A percentile compares a stretch with the other conserved stretches of the same genome.
These are phyloP conservation scores for Chamaedrilus cognettii DNA, from an alignment of 2,888 invertebrate species.

Conservation along the genomic window DNA sequence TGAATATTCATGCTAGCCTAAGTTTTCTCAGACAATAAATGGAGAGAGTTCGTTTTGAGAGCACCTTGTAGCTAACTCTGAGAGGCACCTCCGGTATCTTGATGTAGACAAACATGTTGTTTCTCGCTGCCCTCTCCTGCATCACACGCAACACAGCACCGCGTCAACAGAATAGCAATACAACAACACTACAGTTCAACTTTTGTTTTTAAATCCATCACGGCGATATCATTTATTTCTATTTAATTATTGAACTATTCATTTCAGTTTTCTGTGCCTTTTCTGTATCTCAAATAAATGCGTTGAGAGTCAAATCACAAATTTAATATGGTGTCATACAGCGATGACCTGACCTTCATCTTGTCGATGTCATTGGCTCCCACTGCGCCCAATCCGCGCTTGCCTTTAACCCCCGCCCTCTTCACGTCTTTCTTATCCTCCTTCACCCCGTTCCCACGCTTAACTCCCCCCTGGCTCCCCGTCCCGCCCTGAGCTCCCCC, in stretches of 20 bases:
- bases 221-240: too few relatives aligned
- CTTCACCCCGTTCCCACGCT: conserved; percentile 14
- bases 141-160: conserved; percentile 2
- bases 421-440: conserved; percentile 39
- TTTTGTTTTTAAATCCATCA: too few relatives aligned
- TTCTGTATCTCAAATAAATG: too few relatives aligned
- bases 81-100: conserved; percentile 97
- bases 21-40: background rate
- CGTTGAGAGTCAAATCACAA: too few relatives aligned
- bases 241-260: too few relatives aligned
- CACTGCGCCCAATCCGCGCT: conserved; percentile 42
- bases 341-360: conserved; percentile 75
- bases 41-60: background rate
- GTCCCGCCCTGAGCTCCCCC: background rate
- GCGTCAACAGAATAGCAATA: background rate
- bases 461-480: background rate
- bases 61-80: conserved; percentile 67
- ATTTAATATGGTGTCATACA: background rate
- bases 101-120: conserved; percentile 97
- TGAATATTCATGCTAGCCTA: too few relatives aligned
- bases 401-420: conserved; percentile 33
- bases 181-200: too few relatives aligned
- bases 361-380: conserved; percentile 92
- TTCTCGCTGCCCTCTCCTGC: conserved; percentile 94
- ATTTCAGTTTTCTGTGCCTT: too few relatives aligned